A percentile compares a stretch with the other conserved stretches of the same genome.
These are phyloP conservation scores for Moxostoma hubbsi DNA, from an alignment of 2,797 vertebrate genomes.

Conservation along the genomic window DNA sequence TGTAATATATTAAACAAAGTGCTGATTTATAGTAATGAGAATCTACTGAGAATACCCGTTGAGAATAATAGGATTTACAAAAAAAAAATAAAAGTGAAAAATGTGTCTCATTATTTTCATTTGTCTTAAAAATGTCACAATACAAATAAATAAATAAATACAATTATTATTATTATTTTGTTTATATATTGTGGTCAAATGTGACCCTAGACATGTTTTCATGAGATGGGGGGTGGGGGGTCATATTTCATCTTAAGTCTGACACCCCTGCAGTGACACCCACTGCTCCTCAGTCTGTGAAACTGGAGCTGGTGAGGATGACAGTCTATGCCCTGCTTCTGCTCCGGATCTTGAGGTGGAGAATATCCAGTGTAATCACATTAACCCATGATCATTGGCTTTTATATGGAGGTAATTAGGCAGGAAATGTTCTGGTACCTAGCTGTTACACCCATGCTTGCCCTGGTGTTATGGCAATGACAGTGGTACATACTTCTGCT, in stretches of 20 bases:
- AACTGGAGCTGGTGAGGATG: conserved; percentile 63
- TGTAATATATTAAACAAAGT: no score
- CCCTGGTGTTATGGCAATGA: conserved; percentile 6
- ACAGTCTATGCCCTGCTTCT: conserved; percentile 48
- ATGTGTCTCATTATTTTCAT: no score
- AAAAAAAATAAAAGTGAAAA: no score
- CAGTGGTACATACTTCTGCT: neutral
- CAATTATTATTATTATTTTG: no score
- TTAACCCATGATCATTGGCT: conserved; percentile 44
- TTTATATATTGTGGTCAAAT: no score
- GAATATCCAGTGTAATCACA: conserved; percentile 52
- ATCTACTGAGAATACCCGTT: no score
- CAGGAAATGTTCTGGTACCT: conserved; percentile 32
- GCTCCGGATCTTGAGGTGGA: conserved; percentile 37
- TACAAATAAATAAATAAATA: no score
- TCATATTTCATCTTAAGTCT: conserved; percentile 65
- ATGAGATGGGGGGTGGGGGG: neutral
- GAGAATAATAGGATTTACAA: no score
- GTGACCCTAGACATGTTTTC: no score
- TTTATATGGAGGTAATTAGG: conserved; percentile 41
- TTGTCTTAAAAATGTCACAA: no score
- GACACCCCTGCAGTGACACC: conserved; percentile 75
- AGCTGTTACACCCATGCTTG: conserved; percentile 16
- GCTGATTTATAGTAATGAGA: no score
- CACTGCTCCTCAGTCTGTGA: conserved; percentile 73